Evolutionary conservation across 1,140 invertebrate species (phyloP).

Genomic region (Macrosteles quadrilineatus): DNA sequence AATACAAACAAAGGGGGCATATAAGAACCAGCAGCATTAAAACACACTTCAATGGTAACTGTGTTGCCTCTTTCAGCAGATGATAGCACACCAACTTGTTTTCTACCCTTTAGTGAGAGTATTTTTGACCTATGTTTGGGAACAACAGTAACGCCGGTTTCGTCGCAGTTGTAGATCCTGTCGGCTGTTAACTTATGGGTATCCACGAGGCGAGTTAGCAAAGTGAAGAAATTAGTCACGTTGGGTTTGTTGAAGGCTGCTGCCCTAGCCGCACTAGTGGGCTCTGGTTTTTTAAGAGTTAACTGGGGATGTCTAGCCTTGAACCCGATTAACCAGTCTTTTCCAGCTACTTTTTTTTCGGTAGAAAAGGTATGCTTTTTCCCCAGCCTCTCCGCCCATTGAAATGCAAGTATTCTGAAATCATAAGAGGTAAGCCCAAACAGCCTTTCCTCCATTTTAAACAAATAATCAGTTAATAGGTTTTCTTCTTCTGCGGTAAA

Average conservation of each 20-base stretch:
- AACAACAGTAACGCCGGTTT: neutral
- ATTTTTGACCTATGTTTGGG: too few relatives aligned
- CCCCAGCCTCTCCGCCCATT: neutral
- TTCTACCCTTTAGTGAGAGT: too few relatives aligned
- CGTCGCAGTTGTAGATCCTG: neutral
- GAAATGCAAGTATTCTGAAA: neutral
- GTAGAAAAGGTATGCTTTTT: neutral
- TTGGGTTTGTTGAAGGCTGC: neutral
- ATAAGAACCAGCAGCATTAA: too few relatives aligned
- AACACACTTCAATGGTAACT: too few relatives aligned
- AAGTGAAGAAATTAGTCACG: neutral
- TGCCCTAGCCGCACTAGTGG: neutral
- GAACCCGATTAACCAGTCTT: neutral
- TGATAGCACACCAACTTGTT: too few relatives aligned
- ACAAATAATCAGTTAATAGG: neutral
- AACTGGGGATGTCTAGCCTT: neutral
- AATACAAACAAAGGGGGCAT: too few relatives aligned
- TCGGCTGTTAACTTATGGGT: neutral
- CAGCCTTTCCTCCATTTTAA: neutral
- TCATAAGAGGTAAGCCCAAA: neutral
- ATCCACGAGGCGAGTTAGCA: too few relatives aligned
- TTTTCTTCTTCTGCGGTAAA: neutral
- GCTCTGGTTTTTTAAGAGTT: neutral
- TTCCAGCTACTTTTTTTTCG: neutral
- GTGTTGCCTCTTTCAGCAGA: too few relatives aligned